Conservation (phyloP, 2,113 vertebrate genomes). For the Raphicerus campestris region DNA sequence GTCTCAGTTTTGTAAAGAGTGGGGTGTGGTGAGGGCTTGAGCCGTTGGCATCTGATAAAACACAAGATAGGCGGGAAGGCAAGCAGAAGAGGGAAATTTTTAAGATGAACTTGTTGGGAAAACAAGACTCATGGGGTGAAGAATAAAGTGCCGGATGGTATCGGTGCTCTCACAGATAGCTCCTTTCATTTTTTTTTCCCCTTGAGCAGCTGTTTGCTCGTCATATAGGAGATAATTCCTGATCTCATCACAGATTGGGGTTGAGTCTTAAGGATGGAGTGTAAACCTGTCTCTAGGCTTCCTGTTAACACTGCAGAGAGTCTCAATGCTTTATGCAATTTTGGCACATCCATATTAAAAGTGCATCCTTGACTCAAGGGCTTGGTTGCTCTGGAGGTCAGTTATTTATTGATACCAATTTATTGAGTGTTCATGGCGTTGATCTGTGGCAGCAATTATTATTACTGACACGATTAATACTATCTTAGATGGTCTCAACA, state of each 20-base stretch:
- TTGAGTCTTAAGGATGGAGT: background rate
- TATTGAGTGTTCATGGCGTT: background rate
- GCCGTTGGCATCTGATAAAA: background rate
- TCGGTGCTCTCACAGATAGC: background rate
- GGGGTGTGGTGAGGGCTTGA: background rate
- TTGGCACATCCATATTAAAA: background rate
- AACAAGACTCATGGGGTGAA: background rate
- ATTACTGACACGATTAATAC: background rate
- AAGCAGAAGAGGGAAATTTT: background rate
- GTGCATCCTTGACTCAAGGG: background rate
- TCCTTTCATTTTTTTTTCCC: accelerated
- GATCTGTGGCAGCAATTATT: background rate
- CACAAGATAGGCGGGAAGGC: background rate
- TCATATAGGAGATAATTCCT: background rate
- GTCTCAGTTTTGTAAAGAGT: background rate
- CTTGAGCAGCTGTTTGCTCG: background rate
- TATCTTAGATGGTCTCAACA: background rate
- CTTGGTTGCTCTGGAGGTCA: background rate
- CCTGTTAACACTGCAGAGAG: background rate
- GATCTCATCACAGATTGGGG: background rate
- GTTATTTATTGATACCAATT: background rate
- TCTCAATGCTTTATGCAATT: background rate
- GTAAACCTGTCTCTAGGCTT: background rate
- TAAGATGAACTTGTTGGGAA: background rate
- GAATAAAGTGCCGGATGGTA: background rate